Evolutionary conservation across 2,113 vertebrate species (phyloP).

Genomic region (Ceratotherium simum): DNA sequence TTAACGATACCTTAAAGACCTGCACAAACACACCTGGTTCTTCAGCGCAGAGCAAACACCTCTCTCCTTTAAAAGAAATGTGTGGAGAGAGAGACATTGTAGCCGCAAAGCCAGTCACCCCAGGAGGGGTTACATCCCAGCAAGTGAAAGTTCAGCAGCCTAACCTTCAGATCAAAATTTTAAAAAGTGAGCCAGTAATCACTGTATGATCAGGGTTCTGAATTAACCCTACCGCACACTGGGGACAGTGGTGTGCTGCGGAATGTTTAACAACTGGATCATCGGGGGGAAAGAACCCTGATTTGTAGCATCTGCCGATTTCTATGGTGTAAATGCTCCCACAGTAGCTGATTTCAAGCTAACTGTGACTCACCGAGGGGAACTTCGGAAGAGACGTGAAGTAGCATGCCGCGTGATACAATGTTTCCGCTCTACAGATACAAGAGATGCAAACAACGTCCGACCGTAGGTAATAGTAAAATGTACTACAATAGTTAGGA

Average conservation of each 20-base stretch:
- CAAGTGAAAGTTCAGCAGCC: not conserved
- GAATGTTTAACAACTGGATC: not conserved
- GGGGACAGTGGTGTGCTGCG: not conserved
- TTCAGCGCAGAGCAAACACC: conserved; percentile 39
- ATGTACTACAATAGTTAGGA: not conserved
- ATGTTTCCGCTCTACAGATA: rapidly evolving
- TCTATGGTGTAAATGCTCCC: not conserved
- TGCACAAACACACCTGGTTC: conserved; percentile 73
- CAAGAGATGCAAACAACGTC: not conserved
- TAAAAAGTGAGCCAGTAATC: not conserved
- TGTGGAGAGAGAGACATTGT: not conserved
- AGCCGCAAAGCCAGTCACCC: not conserved
- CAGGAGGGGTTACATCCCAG: not conserved
- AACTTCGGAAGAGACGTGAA: not conserved
- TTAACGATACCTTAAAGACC: conserved; percentile 61
- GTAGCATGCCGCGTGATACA: rapidly evolving
- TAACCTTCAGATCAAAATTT: not conserved
- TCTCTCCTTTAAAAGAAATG: not conserved
- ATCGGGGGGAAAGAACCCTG: rapidly evolving
- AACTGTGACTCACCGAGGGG: not conserved
- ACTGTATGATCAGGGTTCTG: not conserved
- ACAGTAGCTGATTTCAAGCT: not conserved
- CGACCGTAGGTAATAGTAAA: not conserved
- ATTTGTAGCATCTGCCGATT: not conserved
- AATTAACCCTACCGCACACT: not conserved